Evolutionary conservation across 2,113 vertebrate species (phyloP).

Genomic region (Pantherophis guttatus): DNA sequence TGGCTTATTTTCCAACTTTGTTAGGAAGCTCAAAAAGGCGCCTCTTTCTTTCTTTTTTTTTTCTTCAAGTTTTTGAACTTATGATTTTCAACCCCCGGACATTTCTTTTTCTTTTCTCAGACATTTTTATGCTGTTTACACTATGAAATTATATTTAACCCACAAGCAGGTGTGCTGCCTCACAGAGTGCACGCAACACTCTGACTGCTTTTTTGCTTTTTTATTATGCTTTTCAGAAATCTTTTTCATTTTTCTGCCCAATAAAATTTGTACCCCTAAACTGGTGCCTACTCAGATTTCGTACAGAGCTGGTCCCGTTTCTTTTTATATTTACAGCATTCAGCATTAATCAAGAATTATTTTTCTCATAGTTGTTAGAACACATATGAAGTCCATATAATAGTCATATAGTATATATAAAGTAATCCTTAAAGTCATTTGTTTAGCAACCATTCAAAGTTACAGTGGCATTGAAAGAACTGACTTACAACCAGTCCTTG

Average conservation of each 20-base stretch:
- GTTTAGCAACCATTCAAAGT: no score
- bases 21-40: neutral
- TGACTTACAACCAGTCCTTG: neutral
- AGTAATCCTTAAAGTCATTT: no score
- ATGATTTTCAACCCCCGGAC: neutral
- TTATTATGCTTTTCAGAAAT: neutral
- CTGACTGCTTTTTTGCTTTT: neutral
- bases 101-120: neutral
- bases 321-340: neutral
- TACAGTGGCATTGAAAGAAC: no score
- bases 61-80: neutral
- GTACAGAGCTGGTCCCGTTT: no score
- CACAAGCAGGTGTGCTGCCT: neutral
- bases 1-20: neutral
- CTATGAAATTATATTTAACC: neutral
- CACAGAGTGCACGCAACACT: neutral
- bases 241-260: neutral
- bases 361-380: neutral
- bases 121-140: neutral
- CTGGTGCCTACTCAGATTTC: neutral
- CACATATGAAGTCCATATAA: neutral
- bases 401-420: no score
- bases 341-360: neutral
- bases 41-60: neutral
- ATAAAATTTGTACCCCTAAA: neutral